Evolutionary conservation across 2,113 vertebrate species (phyloP), one percentile per base, ranked within the genome.

Genomic region (Corydoras sp.): DNA sequence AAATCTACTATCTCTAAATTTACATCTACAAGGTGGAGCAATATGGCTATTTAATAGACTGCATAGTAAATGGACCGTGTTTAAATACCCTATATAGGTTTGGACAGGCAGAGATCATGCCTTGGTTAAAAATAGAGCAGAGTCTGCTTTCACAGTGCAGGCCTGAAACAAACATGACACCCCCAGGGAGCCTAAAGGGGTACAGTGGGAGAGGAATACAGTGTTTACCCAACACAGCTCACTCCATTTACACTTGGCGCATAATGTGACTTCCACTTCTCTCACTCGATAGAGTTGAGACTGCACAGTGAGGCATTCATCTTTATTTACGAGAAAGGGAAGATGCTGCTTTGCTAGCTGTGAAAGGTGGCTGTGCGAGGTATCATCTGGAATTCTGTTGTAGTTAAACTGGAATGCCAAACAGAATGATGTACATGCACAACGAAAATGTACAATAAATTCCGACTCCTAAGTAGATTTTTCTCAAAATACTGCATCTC

Each of bases 111-210:
- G n/a, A 67, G 67, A 63, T 70, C 9, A 56, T 64, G 58, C 58
- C 54, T 53, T 56, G 65, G 32, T 65, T 77, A 77, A 65, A 79
- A 77, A 75, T 58, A 73, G 64, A 68, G 62, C 54, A 50, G 67
- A 30, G 60, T 58, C 62, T 50, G 53, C 65, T 53, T 48, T 54
- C 55, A 53, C 68, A 65, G 69, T 50, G 65, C 18, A 10, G 49
- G 65, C 9, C 31, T 12, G 43, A 73, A 68, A 65, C 24, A 65
- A 59, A 66, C 32, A 68, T 53, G 48, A 72, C 58, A 65, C 72
- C 58, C 18, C 62, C 56, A 29, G 66, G 65, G 61, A 75, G 14
- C 63, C 24, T 11, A 62, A 30, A n/a, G 35, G 69, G 53, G 62
- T 59, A 65, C 12, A 24, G 71, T 9, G 13, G 35, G 65, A 69